Evolutionary conservation across 2,888 invertebrate species (phyloP).

Genomic region (Caenorhabditis sp.): DNA sequence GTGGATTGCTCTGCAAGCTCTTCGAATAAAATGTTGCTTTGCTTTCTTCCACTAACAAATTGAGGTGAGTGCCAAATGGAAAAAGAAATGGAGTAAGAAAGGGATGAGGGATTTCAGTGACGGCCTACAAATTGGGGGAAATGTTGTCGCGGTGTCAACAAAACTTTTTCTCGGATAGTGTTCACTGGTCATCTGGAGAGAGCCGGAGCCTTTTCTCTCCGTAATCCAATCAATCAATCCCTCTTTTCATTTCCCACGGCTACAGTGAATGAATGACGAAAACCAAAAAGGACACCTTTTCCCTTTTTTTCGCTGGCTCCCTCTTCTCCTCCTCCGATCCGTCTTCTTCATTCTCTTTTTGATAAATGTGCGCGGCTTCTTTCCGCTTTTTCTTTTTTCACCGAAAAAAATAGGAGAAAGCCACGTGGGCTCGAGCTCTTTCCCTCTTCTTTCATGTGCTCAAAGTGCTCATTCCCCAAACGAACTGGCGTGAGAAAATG

Average conservation of each 20-base stretch:
- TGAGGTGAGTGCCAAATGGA: no score
- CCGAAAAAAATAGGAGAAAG: not conserved
- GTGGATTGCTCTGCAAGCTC: no score
- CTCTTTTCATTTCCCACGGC: not conserved
- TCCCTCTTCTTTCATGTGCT: not conserved
- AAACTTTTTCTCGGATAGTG: no score
- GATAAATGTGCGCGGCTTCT: not conserved
- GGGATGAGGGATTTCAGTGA: no score
- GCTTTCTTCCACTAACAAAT: no score
- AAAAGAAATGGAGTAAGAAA: no score
- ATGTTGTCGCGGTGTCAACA: no score
- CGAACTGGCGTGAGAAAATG: slow-evolving; percentile 1
- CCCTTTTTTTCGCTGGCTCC: no score
- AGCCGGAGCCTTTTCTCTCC: no score
- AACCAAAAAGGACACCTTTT: slow-evolving; percentile 5
- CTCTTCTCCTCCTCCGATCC: not conserved
- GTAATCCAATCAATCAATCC: not conserved
- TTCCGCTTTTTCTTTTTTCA: not conserved
- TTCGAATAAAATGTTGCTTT: no score
- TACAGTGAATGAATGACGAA: not conserved
- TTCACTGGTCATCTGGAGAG: no score
- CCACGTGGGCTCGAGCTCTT: not conserved
- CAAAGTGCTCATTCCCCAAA: not conserved
- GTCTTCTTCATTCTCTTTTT: not conserved
- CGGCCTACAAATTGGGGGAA: no score